Evolutionary conservation across 2,113 vertebrate genomes (phyloP).

Genomic region (Aix galericulata): DNA sequence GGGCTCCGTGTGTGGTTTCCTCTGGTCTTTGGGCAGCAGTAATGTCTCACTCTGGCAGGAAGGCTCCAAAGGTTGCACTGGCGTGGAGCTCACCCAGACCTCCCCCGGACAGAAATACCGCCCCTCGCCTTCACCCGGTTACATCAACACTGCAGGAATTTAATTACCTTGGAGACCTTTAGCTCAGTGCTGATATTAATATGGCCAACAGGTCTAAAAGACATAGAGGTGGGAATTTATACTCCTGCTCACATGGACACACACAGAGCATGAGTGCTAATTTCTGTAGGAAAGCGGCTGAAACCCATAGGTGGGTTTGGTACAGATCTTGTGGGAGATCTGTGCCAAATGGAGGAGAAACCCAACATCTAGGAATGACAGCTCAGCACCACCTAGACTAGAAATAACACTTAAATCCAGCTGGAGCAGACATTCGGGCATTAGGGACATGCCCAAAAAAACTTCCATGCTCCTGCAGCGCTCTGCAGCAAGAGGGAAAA

Average conservation of each 20-base stretch:
- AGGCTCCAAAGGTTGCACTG: not conserved
- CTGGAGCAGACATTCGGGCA: not conserved
- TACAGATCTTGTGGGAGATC: fast-evolving
- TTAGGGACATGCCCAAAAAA: not conserved
- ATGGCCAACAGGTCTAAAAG: not conserved
- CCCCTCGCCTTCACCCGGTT: not conserved
- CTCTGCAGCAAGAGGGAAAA: not conserved
- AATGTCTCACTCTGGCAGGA: not conserved
- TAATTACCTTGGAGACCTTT: slow-evolving; percentile 13
- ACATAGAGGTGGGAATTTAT: not conserved
- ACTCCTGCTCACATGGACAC: fast-evolving
- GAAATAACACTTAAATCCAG: not conserved
- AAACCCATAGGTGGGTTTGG: fast-evolving
- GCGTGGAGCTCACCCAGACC: not conserved
- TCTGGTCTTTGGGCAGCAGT: not conserved
- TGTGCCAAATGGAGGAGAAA: not conserved
- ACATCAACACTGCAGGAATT: not conserved
- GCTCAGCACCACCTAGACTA: not conserved
- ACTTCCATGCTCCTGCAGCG: not conserved
- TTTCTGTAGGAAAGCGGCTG: not conserved
- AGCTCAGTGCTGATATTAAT: not conserved
- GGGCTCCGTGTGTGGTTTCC: not conserved
- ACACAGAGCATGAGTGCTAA: not conserved
- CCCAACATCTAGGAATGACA: not conserved
- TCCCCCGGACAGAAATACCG: not conserved